Evolutionary conservation across 1,140 invertebrate genomes (phyloP), one percentile per base, ranked within the genome.

Genomic region (Cecropterus lyciades): DNA sequence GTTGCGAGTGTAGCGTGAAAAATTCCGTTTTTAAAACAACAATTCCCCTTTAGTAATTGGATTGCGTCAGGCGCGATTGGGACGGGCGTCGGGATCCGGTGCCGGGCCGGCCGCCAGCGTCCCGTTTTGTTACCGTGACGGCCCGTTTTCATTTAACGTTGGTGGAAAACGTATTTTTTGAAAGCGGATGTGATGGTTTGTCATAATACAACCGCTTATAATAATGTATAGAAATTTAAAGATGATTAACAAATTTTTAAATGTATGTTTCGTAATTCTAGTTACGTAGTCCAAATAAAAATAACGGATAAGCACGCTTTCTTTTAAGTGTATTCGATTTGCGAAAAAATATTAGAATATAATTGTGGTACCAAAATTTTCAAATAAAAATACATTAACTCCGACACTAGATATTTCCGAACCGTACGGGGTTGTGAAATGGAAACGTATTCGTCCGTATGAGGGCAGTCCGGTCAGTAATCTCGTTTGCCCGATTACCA

Each of bases 401-500:
- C 27, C 27, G 27, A 0, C 9, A 37, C 33, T 37, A 6, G 10
- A n/a, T 11, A 11, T 37, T 1, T 3, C 33, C n/a, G 33, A 10
- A 11, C 11, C 33, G 33, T 11, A 37, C 33, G 9, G 33, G 27
- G 3, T 30, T 11, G 10, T 37, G n/a, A n/a, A 43, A 15, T 45
- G 17, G 55, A 59, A 30, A 59, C 43, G 66, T 59, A 52, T 51
- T 73, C 68, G 49, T 62, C 51, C 11, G 6, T 52, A 52, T 24
- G 24, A 65, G 49, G 70, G 63, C 46, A 46, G 56, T 30, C 55
- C 71, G 68, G 56, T 20, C 62, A 46, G 76, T 88, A 86, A 86
- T 84, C 82, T 82, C 73, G 73, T 86, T 85, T 84, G 77, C 73
- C 66, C 73, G 66, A 73, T 80, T 79, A 82, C 77, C 69, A 73